Conservation (phyloP, 2,888 invertebrate genomes). For the Lapara coniferarum region DNA sequence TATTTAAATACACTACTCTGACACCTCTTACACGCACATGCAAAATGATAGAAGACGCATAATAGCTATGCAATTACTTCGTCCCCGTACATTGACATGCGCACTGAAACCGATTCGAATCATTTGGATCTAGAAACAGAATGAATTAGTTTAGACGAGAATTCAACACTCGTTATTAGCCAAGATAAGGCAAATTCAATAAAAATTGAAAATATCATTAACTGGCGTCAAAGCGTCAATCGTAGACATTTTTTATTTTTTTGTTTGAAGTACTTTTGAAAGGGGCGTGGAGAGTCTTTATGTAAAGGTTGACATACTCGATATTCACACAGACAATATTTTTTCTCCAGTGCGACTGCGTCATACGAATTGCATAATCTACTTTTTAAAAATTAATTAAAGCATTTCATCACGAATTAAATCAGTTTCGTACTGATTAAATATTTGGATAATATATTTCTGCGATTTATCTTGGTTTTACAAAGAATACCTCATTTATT, state of each 20-base stretch:
- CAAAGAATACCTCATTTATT: too few relatives aligned
- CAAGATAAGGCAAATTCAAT: slow-evolving; percentile 34
- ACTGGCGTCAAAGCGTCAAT: slow-evolving; percentile 77
- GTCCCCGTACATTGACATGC: slow-evolving; percentile 40
- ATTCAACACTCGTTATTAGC: slow-evolving; percentile 36
- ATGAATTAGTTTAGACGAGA: neutral
- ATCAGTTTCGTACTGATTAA: neutral
- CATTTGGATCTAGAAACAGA: slow-evolving; percentile 52
- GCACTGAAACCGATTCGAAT: slow-evolving; percentile 45
- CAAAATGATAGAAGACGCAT: slow-evolving; percentile 71
- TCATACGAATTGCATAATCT: neutral
- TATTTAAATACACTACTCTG: slow-evolving; percentile 60
- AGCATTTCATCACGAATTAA: neutral
- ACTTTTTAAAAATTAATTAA: neutral
- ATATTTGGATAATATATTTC: neutral
- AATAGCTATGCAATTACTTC: slow-evolving; percentile 50
- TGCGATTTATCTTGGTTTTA: neutral
- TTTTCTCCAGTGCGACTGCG: slow-evolving; percentile 14
- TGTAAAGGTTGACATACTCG: slow-evolving; percentile 27
- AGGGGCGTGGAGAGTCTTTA: slow-evolving; percentile 15
- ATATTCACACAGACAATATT: slow-evolving; percentile 19
- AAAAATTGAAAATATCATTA: slow-evolving; percentile 56
- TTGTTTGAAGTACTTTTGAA: slow-evolving; percentile 4
- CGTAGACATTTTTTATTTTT: slow-evolving; percentile 60
- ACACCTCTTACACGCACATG: slow-evolving; percentile 75